Base-by-base conservation (phyloP, 2,797 vertebrate genomes). In the Myotis findleyi region DNA sequence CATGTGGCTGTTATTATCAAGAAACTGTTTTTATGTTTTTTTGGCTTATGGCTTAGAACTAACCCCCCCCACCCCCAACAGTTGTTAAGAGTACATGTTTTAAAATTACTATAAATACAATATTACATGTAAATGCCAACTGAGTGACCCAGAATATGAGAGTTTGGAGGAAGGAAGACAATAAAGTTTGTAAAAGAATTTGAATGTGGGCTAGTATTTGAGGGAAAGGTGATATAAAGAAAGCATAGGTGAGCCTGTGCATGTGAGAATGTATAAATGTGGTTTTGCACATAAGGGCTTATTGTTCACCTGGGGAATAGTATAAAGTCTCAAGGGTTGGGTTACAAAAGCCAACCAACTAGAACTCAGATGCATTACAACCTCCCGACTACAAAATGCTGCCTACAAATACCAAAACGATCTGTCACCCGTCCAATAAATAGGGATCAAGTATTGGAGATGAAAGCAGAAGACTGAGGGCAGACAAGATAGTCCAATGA, bases 51-150 rank as follows among this genome's bases (percentile, higher is more conserved):
- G 5, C 38, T 85, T 90, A 71, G 51, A 75, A 81, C 16, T 73
- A 33, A 96, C 3, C 12, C 18, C 14, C 18, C 49, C 23, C 44
- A 2, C 47, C 47, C 47, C 12, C 47, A 44, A 47, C 1, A 71
- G 27, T 25, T 94, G 36, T 59, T 92, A 36, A 89, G 13, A 87
- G 11, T 17, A 88, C 41, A 82, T 75, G 93, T 91, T 79, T n/a
- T 44, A 91, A 59, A 87, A 55, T 51, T 93, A 81, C 85, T 83
- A 3, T 41, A 89, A 81, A 21, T 73, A 71, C 11, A 84, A 18
- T 73, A 75, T 64, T 81, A 64, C 9, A 75, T n/a, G 12, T 55
- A 76, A 86, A 57, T 77, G 7, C 1, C 36, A 18, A 69, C 5
- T 68, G 14, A 77, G 6, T 62, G 12, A 66, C 8, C 16, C 16